Evolutionary conservation across 2,888 invertebrate genomes (phyloP).

Genomic region (Microplitis manilae): DNA sequence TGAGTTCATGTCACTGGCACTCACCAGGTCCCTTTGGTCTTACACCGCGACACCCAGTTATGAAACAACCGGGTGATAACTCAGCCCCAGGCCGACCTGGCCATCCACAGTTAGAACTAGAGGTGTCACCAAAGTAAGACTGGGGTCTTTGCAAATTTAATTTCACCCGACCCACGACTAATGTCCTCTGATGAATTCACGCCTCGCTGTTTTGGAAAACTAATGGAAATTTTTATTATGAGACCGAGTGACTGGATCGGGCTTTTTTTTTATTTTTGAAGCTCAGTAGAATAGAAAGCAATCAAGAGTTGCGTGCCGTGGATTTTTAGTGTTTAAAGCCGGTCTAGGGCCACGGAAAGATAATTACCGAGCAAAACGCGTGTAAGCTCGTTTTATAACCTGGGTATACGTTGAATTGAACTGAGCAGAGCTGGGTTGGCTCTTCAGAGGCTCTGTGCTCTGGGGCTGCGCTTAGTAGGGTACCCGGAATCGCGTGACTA

Average conservation of each 20-base stretch:
- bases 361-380: too few relatives aligned
- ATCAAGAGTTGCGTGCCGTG: too few relatives aligned
- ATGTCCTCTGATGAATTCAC: not conserved
- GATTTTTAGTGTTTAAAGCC: too few relatives aligned
- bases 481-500: constrained; percentile 59
- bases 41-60: not conserved
- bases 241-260: too few relatives aligned
- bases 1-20: constrained; percentile 33
- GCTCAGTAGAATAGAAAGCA: too few relatives aligned
- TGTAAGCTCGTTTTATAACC: too few relatives aligned
- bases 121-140: too few relatives aligned
- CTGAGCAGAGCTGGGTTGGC: not conserved
- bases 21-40: not conserved
- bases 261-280: too few relatives aligned
- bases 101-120: not conserved
- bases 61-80: not conserved
- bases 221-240: too few relatives aligned
- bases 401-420: not conserved
- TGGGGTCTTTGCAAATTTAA: not conserved
- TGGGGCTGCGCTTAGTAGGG: not conserved
- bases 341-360: too few relatives aligned
- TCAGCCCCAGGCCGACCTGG: not conserved
- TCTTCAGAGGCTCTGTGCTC: not conserved
- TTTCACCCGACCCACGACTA: not conserved
- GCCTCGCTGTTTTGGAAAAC: not conserved